phyloP scores from a whole-genome alignment of 2,113 vertebrate species.

The Odocoileus virginianus region DNA sequence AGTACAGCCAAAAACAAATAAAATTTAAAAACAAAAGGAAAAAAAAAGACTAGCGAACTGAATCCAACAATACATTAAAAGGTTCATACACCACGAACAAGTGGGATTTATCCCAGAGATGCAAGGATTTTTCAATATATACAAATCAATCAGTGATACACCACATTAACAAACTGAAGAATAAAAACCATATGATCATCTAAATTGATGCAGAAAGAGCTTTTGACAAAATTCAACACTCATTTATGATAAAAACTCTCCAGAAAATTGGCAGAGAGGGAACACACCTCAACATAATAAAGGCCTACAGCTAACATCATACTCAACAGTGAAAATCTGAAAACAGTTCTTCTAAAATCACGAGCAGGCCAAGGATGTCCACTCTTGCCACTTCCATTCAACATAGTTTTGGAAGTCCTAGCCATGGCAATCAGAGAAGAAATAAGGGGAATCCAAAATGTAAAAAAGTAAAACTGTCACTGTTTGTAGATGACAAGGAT shows the following conservation, averaged over 20 bases:
- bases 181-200: not conserved
- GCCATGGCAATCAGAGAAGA: not conserved
- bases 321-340: not conserved
- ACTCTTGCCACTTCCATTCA: not conserved
- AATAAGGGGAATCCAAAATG: not conserved
- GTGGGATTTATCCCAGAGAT: not conserved
- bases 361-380: not conserved
- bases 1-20: not conserved
- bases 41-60: not conserved
- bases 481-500: not conserved
- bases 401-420: not conserved
- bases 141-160: not conserved
- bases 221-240: not conserved
- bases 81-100: not conserved
- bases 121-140: not conserved
- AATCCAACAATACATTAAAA: not conserved
- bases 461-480: not conserved
- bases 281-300: not conserved
- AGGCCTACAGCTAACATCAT: not conserved
- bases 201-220: not conserved
- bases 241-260: not conserved
- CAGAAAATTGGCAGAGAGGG: not conserved
- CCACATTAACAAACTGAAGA: not conserved
- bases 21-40: not conserved
- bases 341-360: not conserved